Percentiles rank a stretch among this genome's conserved stretches.
These are phyloP conservation scores for Puffinus mauretanicus DNA, from an alignment of 2,113 vertebrate genomes.

Conservation along the genomic window DNA sequence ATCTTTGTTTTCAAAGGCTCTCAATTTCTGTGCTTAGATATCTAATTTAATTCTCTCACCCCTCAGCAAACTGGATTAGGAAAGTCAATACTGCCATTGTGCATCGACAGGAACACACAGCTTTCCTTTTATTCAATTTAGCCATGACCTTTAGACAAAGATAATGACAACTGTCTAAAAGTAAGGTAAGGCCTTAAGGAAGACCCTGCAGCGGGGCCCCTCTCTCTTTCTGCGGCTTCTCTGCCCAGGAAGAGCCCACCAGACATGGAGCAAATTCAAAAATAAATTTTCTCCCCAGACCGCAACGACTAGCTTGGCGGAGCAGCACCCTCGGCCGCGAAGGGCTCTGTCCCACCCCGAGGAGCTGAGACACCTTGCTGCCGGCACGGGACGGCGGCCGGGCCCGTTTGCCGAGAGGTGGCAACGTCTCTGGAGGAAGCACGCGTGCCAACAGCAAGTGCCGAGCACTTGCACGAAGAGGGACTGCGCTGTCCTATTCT, in stretches of 20 bases:
- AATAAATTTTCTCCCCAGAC: neutral
- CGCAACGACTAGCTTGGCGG: rapidly evolving
- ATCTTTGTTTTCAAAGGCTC: conserved; percentile 86
- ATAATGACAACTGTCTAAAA: conserved; percentile 85
- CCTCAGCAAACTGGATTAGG: conserved; percentile 89
- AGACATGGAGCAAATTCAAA: neutral
- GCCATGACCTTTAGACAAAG: conserved; percentile 87
- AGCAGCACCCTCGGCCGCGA: rapidly evolving
- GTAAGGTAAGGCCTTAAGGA: conserved; percentile 76
- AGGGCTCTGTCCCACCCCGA: neutral
- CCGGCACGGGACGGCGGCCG: rapidly evolving
- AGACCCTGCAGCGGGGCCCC: conserved; percentile 58
- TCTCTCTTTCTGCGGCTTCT: neutral
- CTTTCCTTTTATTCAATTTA: conserved; percentile 88
- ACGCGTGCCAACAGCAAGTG: neutral
- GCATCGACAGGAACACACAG: conserved; percentile 84
- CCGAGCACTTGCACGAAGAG: neutral
- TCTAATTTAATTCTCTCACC: conserved; percentile 93
- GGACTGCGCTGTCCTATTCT: neutral
- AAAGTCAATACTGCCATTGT: conserved; percentile 89
- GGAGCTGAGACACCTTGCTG: neutral
- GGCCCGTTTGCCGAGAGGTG: neutral
- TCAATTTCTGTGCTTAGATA: conserved; percentile 87
- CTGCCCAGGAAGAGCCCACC: neutral
- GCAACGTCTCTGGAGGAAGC: neutral